These are phyloP conservation scores for Cisticola juncidis DNA, from an alignment of 2,113 vertebrate species.

Conservation along the genomic window DNA sequence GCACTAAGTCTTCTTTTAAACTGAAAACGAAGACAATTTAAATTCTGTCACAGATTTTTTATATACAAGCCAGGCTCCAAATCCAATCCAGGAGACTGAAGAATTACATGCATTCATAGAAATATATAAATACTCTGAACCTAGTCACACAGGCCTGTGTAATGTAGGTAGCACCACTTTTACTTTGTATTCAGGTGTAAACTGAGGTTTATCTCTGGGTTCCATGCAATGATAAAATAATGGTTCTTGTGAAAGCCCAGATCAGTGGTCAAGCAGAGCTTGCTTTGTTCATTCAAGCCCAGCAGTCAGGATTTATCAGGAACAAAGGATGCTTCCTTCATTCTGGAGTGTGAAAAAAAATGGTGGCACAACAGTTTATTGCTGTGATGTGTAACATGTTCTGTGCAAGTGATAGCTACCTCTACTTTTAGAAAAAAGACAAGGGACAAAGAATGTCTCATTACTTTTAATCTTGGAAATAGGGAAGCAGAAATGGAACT, in stretches of 20 bases:
- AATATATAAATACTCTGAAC: neutral
- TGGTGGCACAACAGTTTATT: neutral
- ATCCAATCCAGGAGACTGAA: neutral
- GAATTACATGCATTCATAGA: neutral
- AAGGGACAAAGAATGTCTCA: neutral
- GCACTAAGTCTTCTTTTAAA: neutral
- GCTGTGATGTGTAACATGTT: neutral
- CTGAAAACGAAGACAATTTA: neutral
- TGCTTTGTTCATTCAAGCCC: rapidly evolving
- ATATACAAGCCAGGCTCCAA: neutral
- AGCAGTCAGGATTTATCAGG: neutral
- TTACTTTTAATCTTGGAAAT: neutral
- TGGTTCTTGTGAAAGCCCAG: neutral
- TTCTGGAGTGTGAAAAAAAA: neutral
- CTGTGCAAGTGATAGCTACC: neutral
- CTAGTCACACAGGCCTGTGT: neutral
- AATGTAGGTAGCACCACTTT: neutral
- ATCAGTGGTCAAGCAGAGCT: neutral
- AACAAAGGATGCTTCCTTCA: neutral
- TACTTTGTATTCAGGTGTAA: neutral
- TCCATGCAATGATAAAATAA: neutral
- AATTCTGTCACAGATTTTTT: neutral
- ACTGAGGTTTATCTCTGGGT: neutral
- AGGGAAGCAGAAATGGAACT: neutral
- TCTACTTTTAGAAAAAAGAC: neutral